These are phyloP conservation scores for Campylomormyrus numenius DNA, from an alignment of 2,113 vertebrate species.

Conservation along the genomic window DNA sequence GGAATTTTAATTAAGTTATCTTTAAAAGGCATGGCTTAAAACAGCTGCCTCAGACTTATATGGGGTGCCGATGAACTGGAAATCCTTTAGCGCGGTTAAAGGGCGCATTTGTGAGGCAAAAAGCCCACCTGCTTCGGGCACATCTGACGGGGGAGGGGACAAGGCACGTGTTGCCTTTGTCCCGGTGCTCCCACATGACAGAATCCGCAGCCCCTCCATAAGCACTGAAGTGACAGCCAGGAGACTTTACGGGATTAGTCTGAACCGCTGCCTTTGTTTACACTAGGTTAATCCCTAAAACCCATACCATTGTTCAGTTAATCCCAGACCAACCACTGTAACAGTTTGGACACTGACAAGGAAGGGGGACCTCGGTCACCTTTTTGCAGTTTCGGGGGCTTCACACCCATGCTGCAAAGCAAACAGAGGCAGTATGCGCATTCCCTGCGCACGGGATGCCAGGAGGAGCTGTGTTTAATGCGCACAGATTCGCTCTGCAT, in stretches of 20 bases:
- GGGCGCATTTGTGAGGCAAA: neutral
- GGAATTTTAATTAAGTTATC: neutral
- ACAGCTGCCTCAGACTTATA: neutral
- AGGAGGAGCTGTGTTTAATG: neutral
- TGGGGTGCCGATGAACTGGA: neutral
- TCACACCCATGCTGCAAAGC: neutral
- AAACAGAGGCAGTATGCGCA: neutral
- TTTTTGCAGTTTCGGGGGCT: neutral
- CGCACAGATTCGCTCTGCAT: conserved; percentile 29
- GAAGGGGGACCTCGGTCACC: neutral
- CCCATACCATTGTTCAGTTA: neutral
- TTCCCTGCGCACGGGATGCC: neutral
- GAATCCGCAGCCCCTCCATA: neutral
- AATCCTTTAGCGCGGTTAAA: neutral
- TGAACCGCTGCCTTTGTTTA: neutral
- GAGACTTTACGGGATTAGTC: neutral
- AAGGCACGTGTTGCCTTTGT: neutral
- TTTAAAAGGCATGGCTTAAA: neutral
- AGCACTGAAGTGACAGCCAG: neutral
- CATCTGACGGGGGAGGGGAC: neutral
- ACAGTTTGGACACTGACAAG: neutral
- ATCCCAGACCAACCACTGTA: neutral
- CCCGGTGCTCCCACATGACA: neutral
- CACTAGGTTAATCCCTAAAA: neutral
- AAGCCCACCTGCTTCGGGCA: neutral